Base-by-base conservation (phyloP, 2,113 vertebrate genomes). In the Cynocephalus volans region DNA sequence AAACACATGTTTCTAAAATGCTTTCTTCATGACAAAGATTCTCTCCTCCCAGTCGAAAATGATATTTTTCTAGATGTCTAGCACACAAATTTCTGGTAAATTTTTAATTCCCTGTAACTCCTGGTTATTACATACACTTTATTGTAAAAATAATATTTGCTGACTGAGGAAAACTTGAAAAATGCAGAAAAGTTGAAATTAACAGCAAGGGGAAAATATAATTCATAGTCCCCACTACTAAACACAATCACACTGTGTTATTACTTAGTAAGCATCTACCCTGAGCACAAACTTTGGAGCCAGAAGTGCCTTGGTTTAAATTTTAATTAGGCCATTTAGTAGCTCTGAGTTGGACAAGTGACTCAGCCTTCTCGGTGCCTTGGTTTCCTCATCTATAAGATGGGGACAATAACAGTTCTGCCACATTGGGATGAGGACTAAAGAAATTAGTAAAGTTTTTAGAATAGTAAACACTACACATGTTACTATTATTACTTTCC, bases 81-180 rank as follows among this genome's bases (percentile, higher is more conserved):
- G 36, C 28, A 92, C 72, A 93, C 36, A 79, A 41, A 88, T 56
- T 86, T 95, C 70, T 96, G 11, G 21, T 88, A 60, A 79, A 45
- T 15, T 90, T 64, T 93, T 52, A 17, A 10, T 85, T 87, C 14
- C 33, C 93, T 79, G 50, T 65, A 93, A 67, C 3, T 92, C 26
- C 48, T 95, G 50, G 36, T 87, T 76, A 72, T 64, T 76, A 67
- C 8, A 15, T 23, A 75, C 23, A 45, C 62, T 90, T 73, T 33
- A 58, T 64, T 50, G 65, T 52, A 79, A 81, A 60, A 64, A 77
- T 84, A 83, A 83, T 45, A 85, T 12, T 75, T 62, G 33, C 23
- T 62, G 11, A 73, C 5, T 72, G 64, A 31, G 33, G 19, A 76
- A 88, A 52, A 64, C 21, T 72, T 90, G 48, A 77, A 91, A 75